Evolutionary conservation across 2,888 invertebrate species (phyloP), one percentile per base, ranked within the genome.

Genomic region (Drosophila mettleri): DNA sequence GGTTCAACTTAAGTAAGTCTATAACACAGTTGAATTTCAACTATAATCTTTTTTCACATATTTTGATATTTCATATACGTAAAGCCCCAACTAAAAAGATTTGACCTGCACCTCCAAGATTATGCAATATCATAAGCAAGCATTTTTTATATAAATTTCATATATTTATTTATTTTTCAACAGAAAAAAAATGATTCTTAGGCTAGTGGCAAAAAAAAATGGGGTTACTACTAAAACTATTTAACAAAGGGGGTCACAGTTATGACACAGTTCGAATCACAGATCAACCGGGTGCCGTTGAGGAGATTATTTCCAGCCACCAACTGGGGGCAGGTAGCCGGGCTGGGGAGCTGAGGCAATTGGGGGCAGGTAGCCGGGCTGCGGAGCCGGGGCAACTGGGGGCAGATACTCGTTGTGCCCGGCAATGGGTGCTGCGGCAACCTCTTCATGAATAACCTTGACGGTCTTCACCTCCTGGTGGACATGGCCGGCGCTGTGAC

Each of bases 321-420:
- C 70, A 18, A 80, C 65, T 20, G 89, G 86, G 12, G 88, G 88
- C 84, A 89, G 74, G 33, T 88, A 88, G 18, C 75, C 72, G 45
- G 63, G 64, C 20, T 69, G 60, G 6, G 84, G 81, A 9, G 69
- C 78, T 0, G 70, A 54, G 6, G 57, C 53, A 10, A 85, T 60
- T 3, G 86, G 86, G 3, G 88, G 71, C 74, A 80, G 59, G 29
- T 81, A 80, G 7, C 74, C 74, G 22, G 63, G 64, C 20, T 69
- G 60, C 6, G 84, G 81, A 9, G 69, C 78, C 0, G 70, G 53
- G 6, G 57, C 53, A 10, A 85, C 62, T 3, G 86, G 86, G 3
- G 88, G 71, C 74, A 80, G 59, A 24, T 81, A 80, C 9, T 77
- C 74, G 22, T 59, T 69, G 63, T 74, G 61, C 2, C 36, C 29